Percentiles rank a stretch among this genome's conserved stretches.
These are phyloP conservation scores for Rhyacophila brunnea DNA, from an alignment of 1,140 invertebrate species.

Conservation along the genomic window DNA sequence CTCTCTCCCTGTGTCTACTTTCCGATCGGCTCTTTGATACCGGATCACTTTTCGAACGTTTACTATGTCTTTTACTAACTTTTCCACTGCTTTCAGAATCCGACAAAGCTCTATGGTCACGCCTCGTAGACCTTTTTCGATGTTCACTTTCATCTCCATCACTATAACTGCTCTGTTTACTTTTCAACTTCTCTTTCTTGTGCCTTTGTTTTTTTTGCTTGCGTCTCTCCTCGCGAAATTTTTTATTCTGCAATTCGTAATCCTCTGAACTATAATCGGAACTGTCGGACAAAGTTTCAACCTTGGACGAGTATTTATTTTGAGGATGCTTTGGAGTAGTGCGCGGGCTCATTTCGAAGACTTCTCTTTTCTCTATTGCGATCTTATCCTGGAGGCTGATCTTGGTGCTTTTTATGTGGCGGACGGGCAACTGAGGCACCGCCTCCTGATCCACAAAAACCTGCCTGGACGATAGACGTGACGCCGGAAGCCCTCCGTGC, in stretches of 20 bases:
- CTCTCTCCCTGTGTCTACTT: constrained; percentile 12
- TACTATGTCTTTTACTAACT: constrained; percentile 33
- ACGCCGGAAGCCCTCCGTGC: constrained; percentile 80
- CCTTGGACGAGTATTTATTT: constrained; percentile 11
- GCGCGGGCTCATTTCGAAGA: constrained; percentile 44
- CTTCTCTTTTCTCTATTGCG: constrained; percentile 52
- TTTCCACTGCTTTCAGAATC: constrained; percentile 40
- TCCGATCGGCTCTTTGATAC: constrained; percentile 14
- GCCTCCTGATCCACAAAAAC: constrained; percentile 48
- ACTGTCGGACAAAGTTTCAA: constrained; percentile 21
- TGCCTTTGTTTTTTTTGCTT: constrained; percentile 36
- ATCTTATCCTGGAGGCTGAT: constrained; percentile 52
- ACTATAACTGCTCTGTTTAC: constrained; percentile 51
- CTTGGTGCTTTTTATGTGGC: constrained; percentile 53
- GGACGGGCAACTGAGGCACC: constrained; percentile 46
- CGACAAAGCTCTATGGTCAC: constrained; percentile 40
- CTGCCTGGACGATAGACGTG: constrained; percentile 59
- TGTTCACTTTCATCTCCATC: constrained; percentile 51
- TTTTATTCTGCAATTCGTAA: constrained; percentile 29
- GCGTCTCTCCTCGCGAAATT: constrained; percentile 17
- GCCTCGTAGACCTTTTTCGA: constrained; percentile 33
- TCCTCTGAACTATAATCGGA: constrained; percentile 33
- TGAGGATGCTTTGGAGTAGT: constrained; percentile 20
- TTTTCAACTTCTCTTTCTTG: constrained; percentile 39
- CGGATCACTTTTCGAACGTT: constrained; percentile 31